These are phyloP conservation scores for Sebastes miniatus DNA, from an alignment of 2,797 vertebrate genomes.

Conservation along the genomic window DNA sequence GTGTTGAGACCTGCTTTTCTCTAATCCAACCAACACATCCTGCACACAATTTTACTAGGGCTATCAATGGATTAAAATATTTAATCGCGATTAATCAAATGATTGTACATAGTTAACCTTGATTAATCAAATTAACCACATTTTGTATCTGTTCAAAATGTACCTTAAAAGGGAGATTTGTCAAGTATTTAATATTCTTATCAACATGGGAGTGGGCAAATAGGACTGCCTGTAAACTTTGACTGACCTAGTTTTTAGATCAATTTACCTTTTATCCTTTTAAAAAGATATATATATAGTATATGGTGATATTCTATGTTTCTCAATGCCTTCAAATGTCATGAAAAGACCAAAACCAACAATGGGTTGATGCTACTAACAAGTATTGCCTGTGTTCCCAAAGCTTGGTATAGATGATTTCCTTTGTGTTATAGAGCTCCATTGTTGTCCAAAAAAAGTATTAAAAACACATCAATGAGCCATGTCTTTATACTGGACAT, in stretches of 20 bases:
- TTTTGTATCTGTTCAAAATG: too few species aligned
- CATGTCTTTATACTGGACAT: rapidly evolving
- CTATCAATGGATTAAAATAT: too few species aligned
- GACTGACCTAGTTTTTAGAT: not conserved
- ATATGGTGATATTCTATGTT: not conserved
- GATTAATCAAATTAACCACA: too few species aligned
- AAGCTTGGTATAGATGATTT: not conserved
- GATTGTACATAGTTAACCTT: too few species aligned
- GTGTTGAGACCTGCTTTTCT: slow-evolving; percentile 9
- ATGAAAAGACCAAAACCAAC: not conserved
- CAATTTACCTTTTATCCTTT: not conserved
- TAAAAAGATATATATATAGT: not conserved
- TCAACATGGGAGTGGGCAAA: too few species aligned
- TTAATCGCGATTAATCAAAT: too few species aligned
- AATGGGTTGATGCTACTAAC: not conserved
- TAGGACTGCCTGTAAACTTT: too few species aligned
- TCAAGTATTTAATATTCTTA: too few species aligned
- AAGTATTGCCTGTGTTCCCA: not conserved
- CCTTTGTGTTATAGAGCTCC: not conserved
- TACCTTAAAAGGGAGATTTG: too few species aligned
- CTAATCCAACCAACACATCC: slow-evolving; percentile 9
- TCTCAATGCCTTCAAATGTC: not conserved
- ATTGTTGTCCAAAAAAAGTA: not conserved
- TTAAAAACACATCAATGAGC: not conserved
- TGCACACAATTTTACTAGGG: not conserved